Evolutionary conservation across 2,797 vertebrate species (phyloP), one percentile per base, ranked within the genome.

Genomic region (Platyrinchus mystaceus): DNA sequence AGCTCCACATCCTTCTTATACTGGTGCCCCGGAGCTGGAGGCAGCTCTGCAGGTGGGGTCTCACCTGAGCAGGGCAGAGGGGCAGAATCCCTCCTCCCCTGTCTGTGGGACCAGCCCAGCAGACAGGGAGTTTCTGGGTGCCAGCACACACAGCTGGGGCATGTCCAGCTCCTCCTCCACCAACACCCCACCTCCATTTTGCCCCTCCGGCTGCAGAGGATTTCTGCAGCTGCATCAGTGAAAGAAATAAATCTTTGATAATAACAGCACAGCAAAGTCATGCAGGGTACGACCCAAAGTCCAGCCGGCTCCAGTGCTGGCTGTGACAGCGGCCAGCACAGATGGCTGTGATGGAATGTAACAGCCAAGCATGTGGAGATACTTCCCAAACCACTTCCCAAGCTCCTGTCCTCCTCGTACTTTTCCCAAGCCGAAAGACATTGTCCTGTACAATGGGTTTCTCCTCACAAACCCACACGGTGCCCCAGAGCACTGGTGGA

Each of bases 121-220:
- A 64, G 10, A 39, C 3, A 0, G 12, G 7, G 8, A 6, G 12
- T 34, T 69, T 83, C 39, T 4, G 34, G 30, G 12, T 52, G 27
- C 30, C 24, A 18, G 26, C 22, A 36, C 19, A 56, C 20, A 30
- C 1, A 1, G 18, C 20, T 1, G 0, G 20, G n/a, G 23, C 19
- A 36, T 5, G 32, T 37, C 27, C 49, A 34, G 32, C 26, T 63
- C 67, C 37, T 43, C 2, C 0, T n/a, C 32, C 71, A n/a, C 20
- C 59, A 36, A 21, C 47, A 46, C 8, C 43, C n/a, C 30, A 79
- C 21, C 47, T 76, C 9, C 1, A 12, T 16, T 6, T 43, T 50
- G 30, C 36, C 43, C 22, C 32, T 73, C 26, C 22, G 58, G 60
- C 47, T 50, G 27, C 55, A 87, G 32, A 59, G 47, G 32, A 37